Evolutionary conservation across 2,888 invertebrate genomes (phyloP).

Genomic region (Argyresthia albistria): DNA sequence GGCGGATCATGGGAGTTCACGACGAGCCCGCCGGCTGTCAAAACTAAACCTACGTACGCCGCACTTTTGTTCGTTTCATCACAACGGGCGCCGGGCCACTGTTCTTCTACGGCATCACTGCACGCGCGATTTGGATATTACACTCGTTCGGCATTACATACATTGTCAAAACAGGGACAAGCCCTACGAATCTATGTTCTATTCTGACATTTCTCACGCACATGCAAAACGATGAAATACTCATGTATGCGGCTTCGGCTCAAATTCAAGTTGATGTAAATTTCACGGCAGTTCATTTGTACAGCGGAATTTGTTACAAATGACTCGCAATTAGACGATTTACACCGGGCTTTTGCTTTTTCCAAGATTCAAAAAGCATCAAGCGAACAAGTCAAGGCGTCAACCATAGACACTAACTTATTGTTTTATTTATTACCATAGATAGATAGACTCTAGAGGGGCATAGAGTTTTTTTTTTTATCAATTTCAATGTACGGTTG

Average conservation of each 20-base stretch:
- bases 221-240: conserved; percentile 56
- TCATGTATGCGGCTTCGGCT: conserved; percentile 29
- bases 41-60: conserved; percentile 38
- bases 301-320: conserved; percentile 16
- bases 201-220: conserved; percentile 60
- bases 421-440: not conserved
- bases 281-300: conserved; percentile 33
- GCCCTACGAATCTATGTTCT: conserved; percentile 26
- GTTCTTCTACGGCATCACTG: conserved; percentile 16
- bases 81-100: conserved; percentile 26
- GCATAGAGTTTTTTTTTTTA: not conserved
- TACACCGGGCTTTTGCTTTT: conserved; percentile 18
- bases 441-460: no score
- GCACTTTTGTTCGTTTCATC: conserved; percentile 52
- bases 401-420: conserved; percentile 44
- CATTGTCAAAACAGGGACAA: conserved; percentile 43
- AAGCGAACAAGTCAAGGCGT: conserved; percentile 42
- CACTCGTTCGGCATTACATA: conserved; percentile 38
- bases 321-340: conserved; percentile 20
- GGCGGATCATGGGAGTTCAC: conserved; percentile 37
- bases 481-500: not conserved
- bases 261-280: conserved; percentile 16
- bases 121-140: conserved; percentile 6
- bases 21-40: conserved; percentile 67
- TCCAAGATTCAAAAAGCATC: conserved; percentile 28